Evolutionary conservation across 1,140 invertebrate genomes (phyloP), one percentile per base, ranked within the genome.

Genomic region (Drosophila nigrodunni): DNA sequence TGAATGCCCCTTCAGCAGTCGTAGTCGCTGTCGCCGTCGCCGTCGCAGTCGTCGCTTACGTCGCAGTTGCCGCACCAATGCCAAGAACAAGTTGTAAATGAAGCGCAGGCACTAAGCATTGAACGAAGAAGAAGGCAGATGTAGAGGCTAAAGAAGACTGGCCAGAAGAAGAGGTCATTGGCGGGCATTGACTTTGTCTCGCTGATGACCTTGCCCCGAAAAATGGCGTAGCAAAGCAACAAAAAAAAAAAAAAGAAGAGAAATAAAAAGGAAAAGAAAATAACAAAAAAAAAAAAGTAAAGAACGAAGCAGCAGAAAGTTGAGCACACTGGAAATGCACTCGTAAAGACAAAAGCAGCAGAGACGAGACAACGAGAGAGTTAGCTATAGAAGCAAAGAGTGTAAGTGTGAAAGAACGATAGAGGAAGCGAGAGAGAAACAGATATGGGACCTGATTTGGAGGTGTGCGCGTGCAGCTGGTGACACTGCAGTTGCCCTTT

Each of bases 171-270:
- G 90, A 90, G 90, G 90, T 92, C 88, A 92, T 82, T 89, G 80
- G 87, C 90, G 90, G 87, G 52, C 91, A 86, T 91, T 92, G 90
- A 92, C 90, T 92, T 89, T 89, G 87, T 92, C 90, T 91, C 82
- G 79, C 62, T 81, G 81, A 87, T 92, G 90, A 92, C 90, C 90
- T 92, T 92, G 90, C 90, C 90, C 90, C 90, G 87, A 91, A 92
- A 92, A 92, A 91, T 90, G 85, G 78, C 88, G 77, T 82, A 76
- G 73, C 76, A 82, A 83, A 74, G 58, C 59, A 46, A 46, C 74
- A 68, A 49, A 69, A 50, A 62, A 50, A 52, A 61, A 54, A 60
- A 52, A 55, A 18, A 47, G 25, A 67, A 39, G 54, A 54, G 35
- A 21, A 41, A 49, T 2, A 46, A 30, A 37, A 35, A 34, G 25